Base-by-base conservation (phyloP, 92 coral and sea anemone species). In the Meandrina meandrites region DNA sequence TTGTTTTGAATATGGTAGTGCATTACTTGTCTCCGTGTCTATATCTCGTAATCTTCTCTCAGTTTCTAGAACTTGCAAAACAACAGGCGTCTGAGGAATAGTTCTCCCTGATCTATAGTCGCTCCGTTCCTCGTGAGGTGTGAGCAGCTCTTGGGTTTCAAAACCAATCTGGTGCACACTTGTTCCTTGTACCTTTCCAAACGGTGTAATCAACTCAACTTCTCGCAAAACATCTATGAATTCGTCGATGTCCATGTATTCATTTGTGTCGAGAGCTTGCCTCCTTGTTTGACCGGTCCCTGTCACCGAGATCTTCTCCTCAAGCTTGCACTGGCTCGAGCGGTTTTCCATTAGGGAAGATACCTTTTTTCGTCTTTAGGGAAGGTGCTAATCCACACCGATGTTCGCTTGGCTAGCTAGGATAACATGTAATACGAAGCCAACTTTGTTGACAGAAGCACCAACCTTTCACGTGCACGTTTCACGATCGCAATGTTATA, bases 221-320 rank as follows among this genome's bases (percentile, higher is more conserved):
- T 85, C 88, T 7, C 62, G 64, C 67, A 85, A 31, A 11, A 76
- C 88, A 36, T 45, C 50, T 34, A 85, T 85, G 82, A 85, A 85
- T 60, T 85, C 88, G n/a, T 85, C 88, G 66, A 85, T 85, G 76
- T 77, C 53, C 88, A 85, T 85, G 82, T 85, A 85, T 54, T 85
- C 13, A 51, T 62, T 30, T 22, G 32, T 18, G 67, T 85, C 73
- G 30, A 84, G 27, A 21, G 27, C 37, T 40, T 62, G 42, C 28
- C 36, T 48, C 12, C 40, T 9, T 66, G 71, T 36, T 37, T 22
- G 48, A 3, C 48, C 10, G 15, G 12, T 14, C 7, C 48, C 18
- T 17, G 10, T 40, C 30, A 40, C 13, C 28, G 51, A 35, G 48
- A 19, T 37, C 7, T 36, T 21, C 10, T 71, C 76, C 6, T 27